Conservation (phyloP, 2,113 vertebrate species). For the Malurus alboscapulatus region DNA sequence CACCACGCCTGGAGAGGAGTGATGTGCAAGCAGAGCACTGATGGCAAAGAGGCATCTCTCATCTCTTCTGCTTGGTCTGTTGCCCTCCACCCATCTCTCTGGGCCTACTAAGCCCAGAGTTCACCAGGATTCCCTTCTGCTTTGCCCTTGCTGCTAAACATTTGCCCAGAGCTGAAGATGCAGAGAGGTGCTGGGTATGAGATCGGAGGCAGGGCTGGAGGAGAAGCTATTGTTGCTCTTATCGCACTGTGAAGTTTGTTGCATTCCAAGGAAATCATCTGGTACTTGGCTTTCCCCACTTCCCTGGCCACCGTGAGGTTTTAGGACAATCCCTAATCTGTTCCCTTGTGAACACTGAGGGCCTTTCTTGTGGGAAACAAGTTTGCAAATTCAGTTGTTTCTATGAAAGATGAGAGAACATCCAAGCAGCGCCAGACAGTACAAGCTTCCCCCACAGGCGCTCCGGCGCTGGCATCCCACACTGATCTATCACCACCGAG, state of each 20-base stretch:
- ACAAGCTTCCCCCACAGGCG: constrained; percentile 58
- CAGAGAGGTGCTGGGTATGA: neutral
- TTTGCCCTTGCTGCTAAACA: neutral
- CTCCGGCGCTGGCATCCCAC: constrained; percentile 43
- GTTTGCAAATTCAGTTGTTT: constrained; percentile 49
- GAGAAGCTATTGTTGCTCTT: constrained; percentile 47
- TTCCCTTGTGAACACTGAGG: constrained; percentile 53
- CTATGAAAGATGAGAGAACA: constrained; percentile 62
- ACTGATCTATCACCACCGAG: constrained; percentile 9
- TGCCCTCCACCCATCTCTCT: neutral
- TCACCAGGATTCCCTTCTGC: neutral
- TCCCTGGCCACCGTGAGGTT: constrained; percentile 7
- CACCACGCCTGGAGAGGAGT: neutral
- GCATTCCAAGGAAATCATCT: constrained; percentile 56
- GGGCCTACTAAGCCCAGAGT: neutral
- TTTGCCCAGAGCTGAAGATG: neutral
- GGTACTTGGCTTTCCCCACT: constrained; percentile 16
- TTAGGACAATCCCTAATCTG: constrained; percentile 61
- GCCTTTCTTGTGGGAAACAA: constrained; percentile 64
- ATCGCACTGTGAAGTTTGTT: constrained; percentile 28
- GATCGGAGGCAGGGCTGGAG: neutral
- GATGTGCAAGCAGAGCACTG: neutral
- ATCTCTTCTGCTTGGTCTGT: neutral
- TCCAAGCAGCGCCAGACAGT: constrained; percentile 55
- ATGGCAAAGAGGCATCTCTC: neutral